Evolutionary conservation across 2,113 vertebrate species (phyloP).

Genomic region (Oreochromis tanganicae): DNA sequence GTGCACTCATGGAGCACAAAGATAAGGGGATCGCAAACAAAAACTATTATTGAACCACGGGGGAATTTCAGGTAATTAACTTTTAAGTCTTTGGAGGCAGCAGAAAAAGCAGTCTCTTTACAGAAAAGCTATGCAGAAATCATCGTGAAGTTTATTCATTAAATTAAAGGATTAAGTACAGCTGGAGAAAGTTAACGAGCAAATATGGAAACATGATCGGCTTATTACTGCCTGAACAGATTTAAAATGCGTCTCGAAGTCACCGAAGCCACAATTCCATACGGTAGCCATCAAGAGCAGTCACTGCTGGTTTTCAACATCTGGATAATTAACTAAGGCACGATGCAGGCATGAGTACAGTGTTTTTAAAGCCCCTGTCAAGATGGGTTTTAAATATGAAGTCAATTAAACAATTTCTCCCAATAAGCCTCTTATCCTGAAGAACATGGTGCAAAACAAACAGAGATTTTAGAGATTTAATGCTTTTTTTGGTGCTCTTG

Average conservation of each 20-base stretch:
- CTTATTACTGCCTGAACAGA: slow-evolving; percentile 3
- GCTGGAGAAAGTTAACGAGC: slow-evolving; percentile 13
- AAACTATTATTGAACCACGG: background rate
- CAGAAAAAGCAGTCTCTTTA: background rate
- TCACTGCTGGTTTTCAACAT: background rate
- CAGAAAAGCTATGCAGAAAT: background rate
- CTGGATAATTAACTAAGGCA: background rate
- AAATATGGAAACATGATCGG: slow-evolving; percentile 23
- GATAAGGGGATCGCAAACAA: slow-evolving; percentile 10
- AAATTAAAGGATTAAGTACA: slow-evolving; percentile 9
- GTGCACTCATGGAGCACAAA: background rate
- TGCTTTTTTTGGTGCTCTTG: background rate
- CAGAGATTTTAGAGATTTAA: background rate
- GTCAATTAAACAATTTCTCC: background rate
- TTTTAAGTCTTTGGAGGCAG: background rate
- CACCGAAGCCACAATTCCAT: background rate
- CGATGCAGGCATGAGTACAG: background rate
- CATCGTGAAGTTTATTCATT: background rate
- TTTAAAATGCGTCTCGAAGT: slow-evolving; percentile 5
- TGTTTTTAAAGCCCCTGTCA: background rate
- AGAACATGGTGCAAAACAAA: background rate
- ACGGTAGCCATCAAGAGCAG: background rate
- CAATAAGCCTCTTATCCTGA: background rate
- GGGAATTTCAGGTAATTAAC: background rate
- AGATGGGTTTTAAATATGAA: background rate